A percentile compares a stretch with the other conserved stretches of the same genome.
phyloP scores from a whole-genome alignment of 2,888 invertebrate species.

The Leptinotarsa peninsularis region DNA sequence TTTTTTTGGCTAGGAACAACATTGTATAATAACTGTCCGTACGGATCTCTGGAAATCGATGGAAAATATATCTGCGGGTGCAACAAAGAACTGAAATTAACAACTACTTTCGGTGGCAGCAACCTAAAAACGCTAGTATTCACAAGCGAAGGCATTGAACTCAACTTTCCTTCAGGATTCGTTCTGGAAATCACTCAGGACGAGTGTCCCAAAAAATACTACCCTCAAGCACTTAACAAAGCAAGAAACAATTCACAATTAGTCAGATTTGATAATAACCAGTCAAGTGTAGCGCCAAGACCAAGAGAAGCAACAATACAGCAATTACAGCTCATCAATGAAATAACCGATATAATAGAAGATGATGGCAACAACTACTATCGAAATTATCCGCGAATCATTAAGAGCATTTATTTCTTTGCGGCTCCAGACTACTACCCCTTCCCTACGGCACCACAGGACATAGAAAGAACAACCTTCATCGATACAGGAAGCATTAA shows the following conservation, averaged over 20 bases:
- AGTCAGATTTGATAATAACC: slow-evolving; percentile 44
- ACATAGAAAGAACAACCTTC: slow-evolving; percentile 58
- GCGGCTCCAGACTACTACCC: slow-evolving; percentile 52
- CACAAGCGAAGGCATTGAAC: slow-evolving; percentile 64
- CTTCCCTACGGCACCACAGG: slow-evolving; percentile 41
- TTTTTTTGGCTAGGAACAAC: slow-evolving; percentile 69
- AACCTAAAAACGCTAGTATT: slow-evolving; percentile 66
- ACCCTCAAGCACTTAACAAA: slow-evolving; percentile 36
- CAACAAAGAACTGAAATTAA: slow-evolving; percentile 64
- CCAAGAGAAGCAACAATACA: slow-evolving; percentile 44
- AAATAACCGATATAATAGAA: slow-evolving; percentile 48
- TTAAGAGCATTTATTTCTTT: slow-evolving; percentile 59
- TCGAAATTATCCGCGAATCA: slow-evolving; percentile 33
- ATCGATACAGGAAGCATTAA: slow-evolving; percentile 54
- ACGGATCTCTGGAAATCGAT: slow-evolving; percentile 71
- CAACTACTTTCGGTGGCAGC: slow-evolving; percentile 58
- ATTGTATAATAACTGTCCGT: slow-evolving; percentile 62
- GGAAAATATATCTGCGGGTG: slow-evolving; percentile 72
- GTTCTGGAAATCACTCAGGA: slow-evolving; percentile 71
- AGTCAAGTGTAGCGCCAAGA: slow-evolving; percentile 50
- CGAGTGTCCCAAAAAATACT: slow-evolving; percentile 65
- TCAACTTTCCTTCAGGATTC: slow-evolving; percentile 67
- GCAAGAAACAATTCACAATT: slow-evolving; percentile 24
- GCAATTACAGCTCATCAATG: slow-evolving; percentile 51
- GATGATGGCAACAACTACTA: slow-evolving; percentile 26